These are phyloP conservation scores for Diabrotica virgifera DNA, from an alignment of 1,140 invertebrate genomes.

Conservation along the genomic window DNA sequence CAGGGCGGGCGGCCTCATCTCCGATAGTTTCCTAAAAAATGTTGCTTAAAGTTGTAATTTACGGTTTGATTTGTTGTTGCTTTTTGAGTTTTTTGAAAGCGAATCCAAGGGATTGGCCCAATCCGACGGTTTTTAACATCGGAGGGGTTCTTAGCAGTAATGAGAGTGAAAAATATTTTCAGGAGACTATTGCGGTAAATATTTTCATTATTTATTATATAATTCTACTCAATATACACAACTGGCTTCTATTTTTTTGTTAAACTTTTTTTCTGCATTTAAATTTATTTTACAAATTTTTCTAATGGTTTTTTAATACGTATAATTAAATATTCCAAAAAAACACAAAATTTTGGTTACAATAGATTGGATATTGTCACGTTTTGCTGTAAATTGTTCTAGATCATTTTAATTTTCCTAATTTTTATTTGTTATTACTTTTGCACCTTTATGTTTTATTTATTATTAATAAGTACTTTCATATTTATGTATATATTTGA, in stretches of 20 bases:
- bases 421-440: too few species aligned
- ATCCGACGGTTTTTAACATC: slow-evolving; percentile 78
- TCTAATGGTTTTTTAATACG: too few species aligned
- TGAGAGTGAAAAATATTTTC: slow-evolving; percentile 72
- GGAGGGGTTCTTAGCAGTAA: slow-evolving; percentile 86
- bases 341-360: too few species aligned
- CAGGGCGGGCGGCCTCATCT: neutral
- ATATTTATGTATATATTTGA: too few species aligned
- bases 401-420: too few species aligned
- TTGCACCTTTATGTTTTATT: too few species aligned
- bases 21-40: neutral
- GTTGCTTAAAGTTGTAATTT: neutral
- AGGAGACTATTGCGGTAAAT: slow-evolving; percentile 77
- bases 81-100: slow-evolving; percentile 5
- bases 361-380: too few species aligned
- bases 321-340: too few species aligned
- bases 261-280: neutral
- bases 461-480: too few species aligned
- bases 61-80: neutral
- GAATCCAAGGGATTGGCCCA: slow-evolving; percentile 42
- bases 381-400: too few species aligned
- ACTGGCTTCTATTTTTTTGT: neutral
- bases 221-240: neutral
- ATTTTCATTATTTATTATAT: slow-evolving; percentile 15
- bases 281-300: too few species aligned